These are phyloP conservation scores for Anguilla megastoma DNA, from an alignment of 2,797 vertebrate genomes.

Conservation along the genomic window DNA sequence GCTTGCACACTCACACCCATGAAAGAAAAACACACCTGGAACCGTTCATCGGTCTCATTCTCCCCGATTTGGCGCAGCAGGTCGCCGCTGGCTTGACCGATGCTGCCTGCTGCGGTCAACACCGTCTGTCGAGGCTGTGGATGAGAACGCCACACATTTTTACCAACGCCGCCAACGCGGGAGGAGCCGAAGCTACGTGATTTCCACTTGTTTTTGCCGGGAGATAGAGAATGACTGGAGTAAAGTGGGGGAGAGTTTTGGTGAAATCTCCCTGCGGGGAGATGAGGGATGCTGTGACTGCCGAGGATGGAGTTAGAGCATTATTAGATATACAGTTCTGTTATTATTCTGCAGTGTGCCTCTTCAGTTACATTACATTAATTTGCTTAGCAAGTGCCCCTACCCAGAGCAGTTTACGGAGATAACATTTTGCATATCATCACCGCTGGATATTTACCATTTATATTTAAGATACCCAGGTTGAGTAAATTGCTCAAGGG, in stretches of 20 bases:
- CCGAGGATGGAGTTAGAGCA: not conserved
- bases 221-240: not conserved
- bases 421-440: not conserved
- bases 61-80: constrained; percentile 97
- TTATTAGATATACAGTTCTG: not conserved
- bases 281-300: not conserved
- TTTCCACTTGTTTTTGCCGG: not conserved
- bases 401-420: not conserved
- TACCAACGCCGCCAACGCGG: constrained; percentile 14
- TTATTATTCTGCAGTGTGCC: not conserved
- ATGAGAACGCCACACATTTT: constrained; percentile 16
- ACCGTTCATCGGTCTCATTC: constrained; percentile 91
- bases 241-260: not conserved
- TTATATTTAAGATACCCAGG: not conserved
- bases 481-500: constrained; percentile 1
- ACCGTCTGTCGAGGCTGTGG: constrained; percentile 93
- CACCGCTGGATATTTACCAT: not conserved
- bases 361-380: not conserved
- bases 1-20: not conserved
- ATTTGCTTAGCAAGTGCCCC: not conserved
- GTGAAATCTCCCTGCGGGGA: not conserved
- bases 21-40: constrained; percentile 78
- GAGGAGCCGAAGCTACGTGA: not conserved
- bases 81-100: constrained; percentile 96
- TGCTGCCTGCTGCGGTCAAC: constrained; percentile 94